Percentiles rank a stretch among this genome's conserved stretches.
These are phyloP conservation scores for Andinoacara biseriatus DNA, from an alignment of 2,113 vertebrate genomes.

Conservation along the genomic window DNA sequence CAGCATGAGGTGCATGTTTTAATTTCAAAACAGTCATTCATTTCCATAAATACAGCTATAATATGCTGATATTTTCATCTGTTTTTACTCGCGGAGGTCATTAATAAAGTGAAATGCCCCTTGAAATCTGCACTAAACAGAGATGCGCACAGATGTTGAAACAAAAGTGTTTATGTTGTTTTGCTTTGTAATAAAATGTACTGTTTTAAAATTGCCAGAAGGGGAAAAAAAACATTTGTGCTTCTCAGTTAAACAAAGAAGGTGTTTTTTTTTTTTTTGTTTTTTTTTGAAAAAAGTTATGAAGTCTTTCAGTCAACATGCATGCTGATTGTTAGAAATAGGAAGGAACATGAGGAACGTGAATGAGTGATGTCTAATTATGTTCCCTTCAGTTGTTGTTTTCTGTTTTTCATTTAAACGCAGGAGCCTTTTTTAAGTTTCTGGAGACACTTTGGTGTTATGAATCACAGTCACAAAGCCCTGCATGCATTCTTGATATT, in stretches of 20 bases:
- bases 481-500: not conserved
- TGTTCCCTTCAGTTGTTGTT: conserved; percentile 52
- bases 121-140: conserved; percentile 39
- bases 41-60: conserved; percentile 67
- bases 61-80: conserved; percentile 63
- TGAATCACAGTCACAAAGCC: conserved; percentile 52
- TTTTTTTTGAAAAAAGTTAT: conserved; percentile 14
- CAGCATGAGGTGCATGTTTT: conserved; percentile 67
- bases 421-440: conserved; percentile 71
- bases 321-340: conserved; percentile 32
- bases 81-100: conserved; percentile 60
- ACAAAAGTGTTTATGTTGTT: conserved; percentile 24
- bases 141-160: conserved; percentile 24
- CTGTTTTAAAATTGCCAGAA: conserved; percentile 1
- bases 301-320: conserved; percentile 44
- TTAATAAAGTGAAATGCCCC: conserved; percentile 62
- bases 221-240: not conserved
- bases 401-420: conserved; percentile 49
- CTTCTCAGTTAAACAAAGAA: conserved; percentile 24
- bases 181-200: not conserved
- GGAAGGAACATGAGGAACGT: not conserved
- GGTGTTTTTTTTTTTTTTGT: not conserved
- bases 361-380: conserved; percentile 43
- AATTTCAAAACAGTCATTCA: conserved; percentile 68
- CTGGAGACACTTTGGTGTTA: conserved; percentile 75